A percentile compares a stretch with the other conserved stretches of the same genome.
phyloP scores from a whole-genome alignment of 2,888 invertebrate species.

The Pachymerium ferrugineum region DNA sequence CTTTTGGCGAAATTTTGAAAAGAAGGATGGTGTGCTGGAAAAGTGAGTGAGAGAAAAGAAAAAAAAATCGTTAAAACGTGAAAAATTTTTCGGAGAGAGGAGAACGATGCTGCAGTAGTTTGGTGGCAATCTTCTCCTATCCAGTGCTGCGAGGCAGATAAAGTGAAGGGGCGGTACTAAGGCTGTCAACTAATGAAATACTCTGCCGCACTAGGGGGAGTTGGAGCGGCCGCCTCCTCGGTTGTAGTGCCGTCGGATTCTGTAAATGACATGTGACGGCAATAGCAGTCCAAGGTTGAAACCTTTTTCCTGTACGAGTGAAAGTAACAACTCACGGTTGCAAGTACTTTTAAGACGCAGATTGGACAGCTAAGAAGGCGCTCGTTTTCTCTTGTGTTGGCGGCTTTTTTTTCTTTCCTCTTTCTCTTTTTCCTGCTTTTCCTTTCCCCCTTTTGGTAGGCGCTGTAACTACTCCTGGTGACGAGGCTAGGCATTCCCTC shows the following conservation, averaged over 20 bases:
- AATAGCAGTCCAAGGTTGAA: constrained; percentile 18
- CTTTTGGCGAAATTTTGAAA: constrained; percentile 7
- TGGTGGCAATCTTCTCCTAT: constrained; percentile 15
- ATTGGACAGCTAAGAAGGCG: background rate
- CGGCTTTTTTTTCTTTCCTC: background rate
- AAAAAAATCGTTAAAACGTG: background rate
- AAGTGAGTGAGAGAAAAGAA: background rate
- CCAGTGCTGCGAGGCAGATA: constrained; percentile 21
- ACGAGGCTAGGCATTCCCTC: constrained; percentile 25
- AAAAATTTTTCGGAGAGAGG: background rate
- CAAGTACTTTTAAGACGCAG: background rate
- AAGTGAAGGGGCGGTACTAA: constrained; percentile 17
- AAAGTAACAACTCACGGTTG: background rate
- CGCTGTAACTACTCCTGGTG: constrained; percentile 22
- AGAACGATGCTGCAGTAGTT: background rate
- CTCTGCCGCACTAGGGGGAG: background rate
- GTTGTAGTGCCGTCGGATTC: background rate
- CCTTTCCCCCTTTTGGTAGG: background rate
- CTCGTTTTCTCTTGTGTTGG: background rate
- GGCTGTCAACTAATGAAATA: constrained; percentile 21
- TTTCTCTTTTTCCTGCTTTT: background rate
- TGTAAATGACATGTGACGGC: constrained; percentile 1
- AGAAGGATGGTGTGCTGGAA: background rate
- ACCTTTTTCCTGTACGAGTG: constrained; percentile 5
- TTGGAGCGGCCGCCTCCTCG: background rate